Percentiles rank a stretch among this genome's conserved stretches.
phyloP scores from a whole-genome alignment of 2,113 vertebrate species.

The Sylvilagus bachmani region DNA sequence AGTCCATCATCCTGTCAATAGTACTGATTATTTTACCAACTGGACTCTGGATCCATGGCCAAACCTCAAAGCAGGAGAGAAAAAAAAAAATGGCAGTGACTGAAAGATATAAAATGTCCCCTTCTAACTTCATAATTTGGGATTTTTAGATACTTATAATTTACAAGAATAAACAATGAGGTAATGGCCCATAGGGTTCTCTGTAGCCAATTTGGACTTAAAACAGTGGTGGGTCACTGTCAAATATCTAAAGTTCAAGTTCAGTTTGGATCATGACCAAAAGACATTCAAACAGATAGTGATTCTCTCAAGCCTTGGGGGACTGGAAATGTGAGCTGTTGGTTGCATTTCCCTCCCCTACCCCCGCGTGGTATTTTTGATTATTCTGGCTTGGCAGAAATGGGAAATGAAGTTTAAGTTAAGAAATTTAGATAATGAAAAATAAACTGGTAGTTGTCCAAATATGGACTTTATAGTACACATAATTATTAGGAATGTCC shows the following conservation, averaged over 20 bases:
- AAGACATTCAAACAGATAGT: constrained; percentile 51
- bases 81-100: constrained; percentile 2
- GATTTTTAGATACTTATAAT: constrained; percentile 66
- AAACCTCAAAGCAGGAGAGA: not conserved
- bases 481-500: not conserved
- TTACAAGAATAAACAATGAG: constrained; percentile 73
- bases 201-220: constrained; percentile 59
- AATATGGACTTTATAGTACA: not conserved
- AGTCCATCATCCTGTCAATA: constrained; percentile 24
- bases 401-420: constrained; percentile 49
- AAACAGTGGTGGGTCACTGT: constrained; percentile 48
- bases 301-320: constrained; percentile 55
- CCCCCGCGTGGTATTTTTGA: not conserved
- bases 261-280: constrained; percentile 63
- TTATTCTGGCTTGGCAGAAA: constrained; percentile 41
- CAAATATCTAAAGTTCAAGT: constrained; percentile 67
- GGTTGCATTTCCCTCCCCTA: not conserved
- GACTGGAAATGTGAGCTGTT: constrained; percentile 36
- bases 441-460: not conserved
- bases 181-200: constrained; percentile 50
- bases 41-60: not conserved
- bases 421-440: constrained; percentile 20
- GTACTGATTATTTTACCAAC: constrained; percentile 4
- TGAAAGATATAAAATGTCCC: constrained; percentile 1
- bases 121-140: constrained; percentile 40